Conservation (phyloP, 2,888 invertebrate species). For the Hypena proboscidalis region DNA sequence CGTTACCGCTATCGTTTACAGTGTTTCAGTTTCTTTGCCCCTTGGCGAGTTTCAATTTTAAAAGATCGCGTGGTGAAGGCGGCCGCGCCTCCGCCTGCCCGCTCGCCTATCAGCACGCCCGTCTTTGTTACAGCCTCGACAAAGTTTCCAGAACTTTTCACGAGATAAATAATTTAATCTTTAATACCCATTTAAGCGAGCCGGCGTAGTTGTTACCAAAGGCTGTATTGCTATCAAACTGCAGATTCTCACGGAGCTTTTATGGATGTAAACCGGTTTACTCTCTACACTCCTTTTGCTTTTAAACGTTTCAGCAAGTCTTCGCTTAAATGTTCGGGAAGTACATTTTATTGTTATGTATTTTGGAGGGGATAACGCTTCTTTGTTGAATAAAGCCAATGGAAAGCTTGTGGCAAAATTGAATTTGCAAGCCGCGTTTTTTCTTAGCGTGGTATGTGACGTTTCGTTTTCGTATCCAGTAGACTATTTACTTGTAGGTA, state of each 20-base stretch:
- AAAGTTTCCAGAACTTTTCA: conserved; percentile 68
- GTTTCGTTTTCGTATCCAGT: conserved; percentile 28
- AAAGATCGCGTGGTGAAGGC: conserved; percentile 47
- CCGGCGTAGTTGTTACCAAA: conserved; percentile 56
- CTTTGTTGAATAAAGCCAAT: conserved; percentile 40
- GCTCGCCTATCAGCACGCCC: conserved; percentile 53
- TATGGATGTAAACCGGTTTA: conserved; percentile 59
- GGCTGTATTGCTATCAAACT: conserved; percentile 62
- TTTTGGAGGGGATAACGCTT: conserved; percentile 42
- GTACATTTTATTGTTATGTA: conserved; percentile 45
- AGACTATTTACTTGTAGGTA: conserved; percentile 32
- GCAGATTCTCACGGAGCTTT: conserved; percentile 58
- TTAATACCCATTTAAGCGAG: conserved; percentile 73
- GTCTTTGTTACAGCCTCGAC: conserved; percentile 66
- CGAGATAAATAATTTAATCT: conserved; percentile 78
- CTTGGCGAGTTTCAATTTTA: conserved; percentile 62
- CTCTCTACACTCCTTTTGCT: conserved; percentile 43
- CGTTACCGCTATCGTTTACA: conserved; percentile 48
- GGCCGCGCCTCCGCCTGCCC: conserved; percentile 16
- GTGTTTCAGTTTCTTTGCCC: conserved; percentile 58
- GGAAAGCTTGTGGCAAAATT: conserved; percentile 41
- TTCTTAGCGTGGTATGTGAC: conserved; percentile 40
- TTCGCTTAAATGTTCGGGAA: conserved; percentile 39
- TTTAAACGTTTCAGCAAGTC: conserved; percentile 39
- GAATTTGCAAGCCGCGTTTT: conserved; percentile 43